Percentiles rank a stretch among this genome's conserved stretches.
These are phyloP conservation scores for Coptotermes formosanus DNA, from an alignment of 1,140 invertebrate genomes.

Conservation along the genomic window DNA sequence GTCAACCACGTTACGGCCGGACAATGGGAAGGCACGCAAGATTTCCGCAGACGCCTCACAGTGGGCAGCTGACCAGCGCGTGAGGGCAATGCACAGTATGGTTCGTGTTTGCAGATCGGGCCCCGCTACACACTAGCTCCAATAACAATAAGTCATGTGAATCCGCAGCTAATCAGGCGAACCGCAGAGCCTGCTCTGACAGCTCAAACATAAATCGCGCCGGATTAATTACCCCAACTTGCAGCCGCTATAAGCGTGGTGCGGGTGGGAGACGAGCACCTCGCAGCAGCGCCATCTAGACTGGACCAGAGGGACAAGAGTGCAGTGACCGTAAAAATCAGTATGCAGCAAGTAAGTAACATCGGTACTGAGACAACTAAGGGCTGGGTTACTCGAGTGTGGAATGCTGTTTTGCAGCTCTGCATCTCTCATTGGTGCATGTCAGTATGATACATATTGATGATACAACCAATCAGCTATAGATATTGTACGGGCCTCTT, in stretches of 20 bases:
- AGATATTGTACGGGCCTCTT: no score
- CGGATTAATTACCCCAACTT: neutral
- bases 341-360: neutral
- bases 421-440: no score
- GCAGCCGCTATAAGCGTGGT: no score
- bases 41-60: neutral
- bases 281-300: neutral
- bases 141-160: neutral
- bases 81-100: neutral
- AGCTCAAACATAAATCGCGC: constrained; percentile 4
- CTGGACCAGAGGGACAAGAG: neutral
- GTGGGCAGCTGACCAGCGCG: neutral
- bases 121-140: neutral
- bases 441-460: no score
- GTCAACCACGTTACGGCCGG: neutral
- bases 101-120: no score
- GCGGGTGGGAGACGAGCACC: neutral
- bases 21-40: neutral
- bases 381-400: no score
- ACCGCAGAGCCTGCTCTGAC: neutral
- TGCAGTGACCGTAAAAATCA: neutral
- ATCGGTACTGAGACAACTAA: no score
- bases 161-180: constrained; percentile 9
- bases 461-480: no score
- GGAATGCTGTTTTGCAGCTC: no score